A percentile compares a stretch with the other conserved stretches of the same genome.
Conservation (phyloP, 2,113 vertebrate genomes). For the Lutjanus erythropterus region DNA sequence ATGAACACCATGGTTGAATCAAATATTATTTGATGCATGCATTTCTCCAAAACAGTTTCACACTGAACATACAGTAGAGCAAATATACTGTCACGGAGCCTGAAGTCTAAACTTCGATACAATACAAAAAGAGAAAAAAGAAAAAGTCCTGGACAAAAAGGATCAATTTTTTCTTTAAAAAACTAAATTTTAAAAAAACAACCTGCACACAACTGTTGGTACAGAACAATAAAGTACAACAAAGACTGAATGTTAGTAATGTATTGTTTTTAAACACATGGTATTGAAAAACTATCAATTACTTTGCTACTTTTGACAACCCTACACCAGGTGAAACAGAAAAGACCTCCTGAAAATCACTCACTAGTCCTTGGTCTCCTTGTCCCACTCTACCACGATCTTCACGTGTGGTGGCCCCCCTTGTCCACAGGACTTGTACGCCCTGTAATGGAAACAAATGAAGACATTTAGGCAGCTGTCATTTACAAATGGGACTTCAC, state of each 20-base stretch:
- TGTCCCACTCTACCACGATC: constrained; percentile 98
- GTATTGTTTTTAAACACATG: no score
- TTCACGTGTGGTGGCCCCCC: constrained; percentile 97
- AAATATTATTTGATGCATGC: neutral
- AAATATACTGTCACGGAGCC: neutral
- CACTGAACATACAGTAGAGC: no score
- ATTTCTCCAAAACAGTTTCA: neutral
- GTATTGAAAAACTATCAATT: no score
- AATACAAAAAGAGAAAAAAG: no score
- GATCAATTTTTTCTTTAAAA: no score
- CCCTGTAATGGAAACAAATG: constrained; percentile 78
- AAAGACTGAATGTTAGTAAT: no score
- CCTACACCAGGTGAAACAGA: neutral
- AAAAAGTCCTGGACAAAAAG: no score
- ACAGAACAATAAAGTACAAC: no score
- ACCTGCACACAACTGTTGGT: no score
- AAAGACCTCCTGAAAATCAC: constrained; percentile 67
- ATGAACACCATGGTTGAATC: neutral
- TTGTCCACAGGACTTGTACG: constrained; percentile 95
- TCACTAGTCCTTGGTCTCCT: constrained; percentile 99
- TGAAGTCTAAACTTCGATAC: no score
- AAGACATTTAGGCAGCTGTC: neutral
- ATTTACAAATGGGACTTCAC: neutral
- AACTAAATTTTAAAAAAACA: no score
- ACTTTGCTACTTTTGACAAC: neutral